phyloP scores from a whole-genome alignment of 2,113 vertebrate species.

The Lepus americanus region DNA sequence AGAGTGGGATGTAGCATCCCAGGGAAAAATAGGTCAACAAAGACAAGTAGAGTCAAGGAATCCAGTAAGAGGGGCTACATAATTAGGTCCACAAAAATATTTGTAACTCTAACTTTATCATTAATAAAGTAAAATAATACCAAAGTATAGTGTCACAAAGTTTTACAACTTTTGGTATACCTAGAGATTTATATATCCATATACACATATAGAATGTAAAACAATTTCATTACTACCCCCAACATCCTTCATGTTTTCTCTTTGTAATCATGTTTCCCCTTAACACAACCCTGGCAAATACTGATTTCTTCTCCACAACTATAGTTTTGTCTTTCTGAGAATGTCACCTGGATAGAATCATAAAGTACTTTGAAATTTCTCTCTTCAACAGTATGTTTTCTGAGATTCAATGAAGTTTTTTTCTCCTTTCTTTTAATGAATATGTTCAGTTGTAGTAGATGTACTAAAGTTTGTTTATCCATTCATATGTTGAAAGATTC shows the following conservation, averaged over 20 bases:
- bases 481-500: background rate
- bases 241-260: background rate
- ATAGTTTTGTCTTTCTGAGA: background rate
- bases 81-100: background rate
- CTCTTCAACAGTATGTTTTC: background rate
- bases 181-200: background rate
- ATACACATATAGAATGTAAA: background rate
- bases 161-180: background rate
- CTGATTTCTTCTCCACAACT: background rate
- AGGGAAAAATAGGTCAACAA: background rate
- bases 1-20: background rate
- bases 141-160: background rate
- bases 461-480: background rate
- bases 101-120: background rate
- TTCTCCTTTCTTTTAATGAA: background rate
- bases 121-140: too few relatives aligned
- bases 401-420: background rate
- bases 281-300: background rate
- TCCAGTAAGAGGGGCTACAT: background rate
- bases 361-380: background rate
- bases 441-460: background rate
- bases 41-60: background rate
- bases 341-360: background rate
- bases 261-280: background rate
- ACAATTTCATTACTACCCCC: background rate